A percentile compares a stretch with the other conserved stretches of the same genome.
phyloP scores from a whole-genome alignment of 2,113 vertebrate species.

The Stomatorhinus ivindoensis region DNA sequence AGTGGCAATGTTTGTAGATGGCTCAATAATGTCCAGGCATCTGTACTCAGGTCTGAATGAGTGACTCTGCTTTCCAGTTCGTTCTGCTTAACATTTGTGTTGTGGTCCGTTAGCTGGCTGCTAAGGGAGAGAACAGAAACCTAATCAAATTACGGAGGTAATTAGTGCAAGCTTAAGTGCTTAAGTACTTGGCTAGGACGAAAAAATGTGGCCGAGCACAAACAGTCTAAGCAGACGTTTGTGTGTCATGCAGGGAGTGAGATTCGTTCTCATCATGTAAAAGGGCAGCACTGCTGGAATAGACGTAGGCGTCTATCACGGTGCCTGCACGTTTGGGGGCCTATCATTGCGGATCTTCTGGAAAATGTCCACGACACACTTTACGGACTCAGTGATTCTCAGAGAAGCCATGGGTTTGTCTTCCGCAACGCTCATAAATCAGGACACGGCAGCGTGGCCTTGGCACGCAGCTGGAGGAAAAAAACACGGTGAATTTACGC shows the following conservation, averaged over 20 bases:
- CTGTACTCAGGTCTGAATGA: background rate
- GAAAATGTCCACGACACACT: background rate
- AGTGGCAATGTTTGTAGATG: background rate
- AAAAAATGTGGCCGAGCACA: background rate
- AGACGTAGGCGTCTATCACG: background rate
- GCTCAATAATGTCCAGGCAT: background rate
- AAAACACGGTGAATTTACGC: background rate
- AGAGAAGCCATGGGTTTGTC: background rate
- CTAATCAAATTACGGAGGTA: background rate
- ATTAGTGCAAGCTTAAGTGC: background rate
- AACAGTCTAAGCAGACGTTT: background rate
- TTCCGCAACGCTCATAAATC: slow-evolving; percentile 6
- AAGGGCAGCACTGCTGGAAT: background rate
- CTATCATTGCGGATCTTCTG: background rate
- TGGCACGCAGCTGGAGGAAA: background rate
- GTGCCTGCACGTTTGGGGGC: background rate
- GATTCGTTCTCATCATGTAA: background rate
- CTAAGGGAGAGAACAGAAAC: background rate
- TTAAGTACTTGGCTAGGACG: background rate
- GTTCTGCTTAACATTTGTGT: background rate
- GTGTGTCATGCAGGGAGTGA: background rate
- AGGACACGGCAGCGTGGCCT: background rate
- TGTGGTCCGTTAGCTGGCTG: background rate
- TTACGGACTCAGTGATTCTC: background rate
- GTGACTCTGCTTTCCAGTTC: background rate